These are phyloP conservation scores for Sitobion miscanthi DNA, from an alignment of 1,140 invertebrate genomes.

Conservation along the genomic window DNA sequence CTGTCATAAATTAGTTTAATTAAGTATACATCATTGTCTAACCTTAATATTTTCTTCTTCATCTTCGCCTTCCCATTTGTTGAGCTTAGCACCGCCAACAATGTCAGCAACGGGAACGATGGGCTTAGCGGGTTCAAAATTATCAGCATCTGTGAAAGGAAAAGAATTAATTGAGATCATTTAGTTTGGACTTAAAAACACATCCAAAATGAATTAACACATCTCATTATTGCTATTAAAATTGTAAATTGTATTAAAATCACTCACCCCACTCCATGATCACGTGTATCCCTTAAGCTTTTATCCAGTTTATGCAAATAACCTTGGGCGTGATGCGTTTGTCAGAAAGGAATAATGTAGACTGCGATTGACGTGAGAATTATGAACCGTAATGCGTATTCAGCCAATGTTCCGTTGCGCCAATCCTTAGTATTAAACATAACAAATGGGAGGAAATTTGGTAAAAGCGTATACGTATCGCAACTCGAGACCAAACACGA, in stretches of 20 bases:
- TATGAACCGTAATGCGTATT: neutral
- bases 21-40: neutral
- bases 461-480: slow-evolving; percentile 41
- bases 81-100: slow-evolving; percentile 64
- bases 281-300: slow-evolving; percentile 7
- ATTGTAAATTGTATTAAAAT: neutral
- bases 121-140: slow-evolving; percentile 60
- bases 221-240: neutral
- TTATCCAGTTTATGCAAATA: neutral
- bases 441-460: slow-evolving; percentile 18
- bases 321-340: neutral
- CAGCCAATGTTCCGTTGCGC: neutral
- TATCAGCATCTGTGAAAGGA: slow-evolving; percentile 62
- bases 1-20: neutral
- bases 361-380: neutral
- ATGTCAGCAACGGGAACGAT: slow-evolving; percentile 59
- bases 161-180: neutral
- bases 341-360: slow-evolving; percentile 23
- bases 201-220: neutral
- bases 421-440: slow-evolving; percentile 27
- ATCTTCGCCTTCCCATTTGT: slow-evolving; percentile 90
- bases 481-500: neutral
- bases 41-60: slow-evolving; percentile 87
- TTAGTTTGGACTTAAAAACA: neutral
- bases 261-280: slow-evolving; percentile 53